Percentiles rank a stretch among this genome's conserved stretches.
These are phyloP conservation scores for Syrphus vitripennis DNA, from an alignment of 2,888 invertebrate species.

Conservation along the genomic window DNA sequence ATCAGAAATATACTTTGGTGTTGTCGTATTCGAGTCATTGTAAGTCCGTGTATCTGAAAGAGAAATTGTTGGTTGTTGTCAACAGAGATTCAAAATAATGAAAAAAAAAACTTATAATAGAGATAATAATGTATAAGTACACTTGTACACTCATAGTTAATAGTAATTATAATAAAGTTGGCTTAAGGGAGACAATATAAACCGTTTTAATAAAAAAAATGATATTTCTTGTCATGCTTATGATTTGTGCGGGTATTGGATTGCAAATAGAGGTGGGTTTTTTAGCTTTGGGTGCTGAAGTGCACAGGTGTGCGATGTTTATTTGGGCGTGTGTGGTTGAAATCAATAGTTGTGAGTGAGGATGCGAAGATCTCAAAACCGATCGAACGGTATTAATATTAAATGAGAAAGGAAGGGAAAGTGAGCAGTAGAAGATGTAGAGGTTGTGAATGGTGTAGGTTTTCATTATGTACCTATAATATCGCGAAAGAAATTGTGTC, in stretches of 20 bases:
- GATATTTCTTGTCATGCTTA: constrained; percentile 14
- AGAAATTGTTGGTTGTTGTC: constrained; percentile 39
- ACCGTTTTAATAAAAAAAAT: constrained; percentile 1
- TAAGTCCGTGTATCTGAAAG: constrained; percentile 60
- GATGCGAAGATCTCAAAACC: not conserved
- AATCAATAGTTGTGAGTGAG: constrained; percentile 48
- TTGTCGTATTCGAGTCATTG: constrained; percentile 66
- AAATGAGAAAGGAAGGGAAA: constrained; percentile 26
- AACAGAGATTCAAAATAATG: not conserved
- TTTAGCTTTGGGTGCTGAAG: not conserved
- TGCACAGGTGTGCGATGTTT: constrained; percentile 3
- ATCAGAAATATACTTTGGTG: constrained; percentile 72
- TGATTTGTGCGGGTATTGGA: not conserved
- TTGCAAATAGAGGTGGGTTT: constrained; percentile 11
- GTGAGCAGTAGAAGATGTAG: not conserved
- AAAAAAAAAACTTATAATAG: not conserved
- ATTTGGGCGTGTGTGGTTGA: constrained; percentile 49
- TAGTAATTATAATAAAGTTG: constrained; percentile 18
- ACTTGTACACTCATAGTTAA: not conserved
- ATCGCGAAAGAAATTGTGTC: constrained; percentile 9
- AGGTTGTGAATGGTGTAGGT: not conserved
- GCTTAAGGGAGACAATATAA: constrained; percentile 7
- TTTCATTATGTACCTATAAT: not conserved
- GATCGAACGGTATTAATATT: not conserved
- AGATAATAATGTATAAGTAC: no score